Evolutionary conservation across 2,113 vertebrate genomes (phyloP), one percentile per base, ranked within the genome.

Genomic region (Pseudorasbora parva): DNA sequence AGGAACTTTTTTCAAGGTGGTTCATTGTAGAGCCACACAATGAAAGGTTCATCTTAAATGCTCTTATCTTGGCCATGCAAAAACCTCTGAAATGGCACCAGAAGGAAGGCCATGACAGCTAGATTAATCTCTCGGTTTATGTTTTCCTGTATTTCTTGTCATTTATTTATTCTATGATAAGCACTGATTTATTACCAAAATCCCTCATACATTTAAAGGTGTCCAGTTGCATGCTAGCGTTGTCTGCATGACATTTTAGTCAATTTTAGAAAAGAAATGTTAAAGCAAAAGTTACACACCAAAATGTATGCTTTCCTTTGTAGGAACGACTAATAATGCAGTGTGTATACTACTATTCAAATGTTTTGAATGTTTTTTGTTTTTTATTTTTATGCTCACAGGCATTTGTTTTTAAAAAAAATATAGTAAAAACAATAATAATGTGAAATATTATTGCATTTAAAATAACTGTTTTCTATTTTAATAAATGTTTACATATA

Each of bases 81-180:
- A 80, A 45, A 5, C 8, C 76, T 54, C 17, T 33, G 21, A 57
- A 57, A 77, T 59, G 33, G 30, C 30, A 78, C 37, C 41, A 60
- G 41, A 62, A 78, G 56, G 43, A 79, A 79, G 3, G 8, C 23
- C 47, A 23, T 64, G 57, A 79, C 77, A 64, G 41, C 17, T 0
- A 8, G 33, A 66, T 30, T 80, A 80, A 80, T 80, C 59, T 80
- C 78, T 80, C 43, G 11, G 59, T 66, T 78, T 66, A 66, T 17
- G 60, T 80, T 80, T 51, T 66, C 14, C 43, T 51, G 43, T 12
- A 27, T 5, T 33, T 25, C 78, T 80, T 59, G 33, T 80, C 33
- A 27, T 25, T 45, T 66, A 66, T 49, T 51, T 80, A 45, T 66
- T 51, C 25, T 27, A 17, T 12, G 8, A 27, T 14, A 10, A 54